Evolutionary conservation across 1,140 invertebrate genomes (phyloP).

Genomic region (Drosophila sp.): DNA sequence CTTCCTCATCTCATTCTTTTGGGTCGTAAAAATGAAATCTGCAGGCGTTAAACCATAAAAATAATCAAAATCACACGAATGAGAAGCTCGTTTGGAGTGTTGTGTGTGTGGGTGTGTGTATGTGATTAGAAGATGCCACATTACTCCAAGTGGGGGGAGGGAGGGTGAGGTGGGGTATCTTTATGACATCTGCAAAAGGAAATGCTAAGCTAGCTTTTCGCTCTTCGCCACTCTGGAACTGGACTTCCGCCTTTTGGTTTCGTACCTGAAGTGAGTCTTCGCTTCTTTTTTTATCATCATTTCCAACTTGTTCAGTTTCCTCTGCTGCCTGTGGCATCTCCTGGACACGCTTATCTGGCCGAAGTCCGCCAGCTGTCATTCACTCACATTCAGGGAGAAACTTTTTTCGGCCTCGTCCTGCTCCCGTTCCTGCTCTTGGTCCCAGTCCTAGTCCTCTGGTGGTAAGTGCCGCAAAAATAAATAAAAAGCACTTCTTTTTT

Average conservation of each 20-base stretch:
- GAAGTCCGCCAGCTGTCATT: slow-evolving; percentile 71
- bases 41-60: slow-evolving; percentile 58
- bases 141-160: neutral
- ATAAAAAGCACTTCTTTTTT: slow-evolving; percentile 80
- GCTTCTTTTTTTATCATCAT: slow-evolving; percentile 50
- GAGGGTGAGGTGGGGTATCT: slow-evolving; percentile 39
- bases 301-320: slow-evolving; percentile 22
- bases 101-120: slow-evolving; percentile 19
- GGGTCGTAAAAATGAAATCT: slow-evolving; percentile 33
- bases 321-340: slow-evolving; percentile 42
- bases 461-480: slow-evolving; percentile 63
- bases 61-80: slow-evolving; percentile 36
- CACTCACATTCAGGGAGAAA: slow-evolving; percentile 57
- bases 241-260: neutral
- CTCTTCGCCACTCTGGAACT: neutral
- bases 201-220: slow-evolving; percentile 54
- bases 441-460: too few relatives aligned
- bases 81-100: slow-evolving; percentile 55
- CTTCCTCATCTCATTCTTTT: neutral
- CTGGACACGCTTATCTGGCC: slow-evolving; percentile 68
- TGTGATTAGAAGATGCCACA: slow-evolving; percentile 65
- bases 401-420: slow-evolving; percentile 15
- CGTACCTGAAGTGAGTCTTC: slow-evolving; percentile 34
- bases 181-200: slow-evolving; percentile 68
- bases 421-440: too few relatives aligned